Evolutionary conservation across 2,888 invertebrate species (phyloP), one percentile per base, ranked within the genome.

Genomic region (Cephus nigrinus): DNA sequence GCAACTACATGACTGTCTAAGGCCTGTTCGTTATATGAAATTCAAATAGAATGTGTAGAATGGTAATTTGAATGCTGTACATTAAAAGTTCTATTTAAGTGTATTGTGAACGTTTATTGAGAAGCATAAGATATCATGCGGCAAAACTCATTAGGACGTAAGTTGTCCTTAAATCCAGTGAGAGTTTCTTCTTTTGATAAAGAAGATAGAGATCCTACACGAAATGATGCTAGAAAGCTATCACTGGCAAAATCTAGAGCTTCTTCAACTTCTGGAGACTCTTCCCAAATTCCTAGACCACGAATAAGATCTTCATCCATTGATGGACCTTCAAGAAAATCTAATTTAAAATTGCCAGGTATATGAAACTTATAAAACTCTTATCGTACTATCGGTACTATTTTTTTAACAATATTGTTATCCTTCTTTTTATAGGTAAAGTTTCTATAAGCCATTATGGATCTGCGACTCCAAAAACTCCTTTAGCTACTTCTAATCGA

Each of bases 281-380:
- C 55, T 74, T 86, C 89, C 69, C 86, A 85, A 33, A 90, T 90
- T 78, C 90, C 90, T 15, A 86, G 86, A 69, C 84, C 86, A 11
- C 82, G 86, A 75, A 81, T 86, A 30, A 83, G 88, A 73, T 86
- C 86, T 30, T 85, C 83, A 4, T 89, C 89, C 0, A 79, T 80
- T 9, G 87, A 88, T 32, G 85, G 86, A 71, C 80, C 82, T 4
- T 75, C 80, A 23, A 86, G 86, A 73, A 85, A 81, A 55, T 86
- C 88, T 0, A 82, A 78, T 74, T 75, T 89, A 68, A 87, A 87
- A 79, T 30, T 79, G 11, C 80, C 86, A 76, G 88, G 90, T 88
- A 76, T 68, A 31, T 71, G 4, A 11, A 55, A 55, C 9, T 40
- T 23, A 40, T 55, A 55, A 2, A 55, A 55, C 23, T 9, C 2